These are phyloP conservation scores for Marmota flaviventris DNA, from an alignment of 2,113 vertebrate genomes.

Conservation along the genomic window DNA sequence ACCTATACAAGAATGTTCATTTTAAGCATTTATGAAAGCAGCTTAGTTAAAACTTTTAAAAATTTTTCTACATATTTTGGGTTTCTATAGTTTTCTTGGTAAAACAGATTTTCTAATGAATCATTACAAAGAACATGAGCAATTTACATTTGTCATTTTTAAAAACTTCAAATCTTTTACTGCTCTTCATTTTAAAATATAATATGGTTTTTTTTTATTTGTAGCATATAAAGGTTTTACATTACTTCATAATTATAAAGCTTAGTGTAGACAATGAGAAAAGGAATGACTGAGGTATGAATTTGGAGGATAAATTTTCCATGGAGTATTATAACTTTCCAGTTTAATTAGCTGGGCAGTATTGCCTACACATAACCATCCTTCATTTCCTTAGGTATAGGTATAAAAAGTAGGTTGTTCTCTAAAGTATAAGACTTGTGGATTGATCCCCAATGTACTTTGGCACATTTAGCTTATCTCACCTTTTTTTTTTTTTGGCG, in stretches of 20 bases:
- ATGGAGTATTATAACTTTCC: not conserved
- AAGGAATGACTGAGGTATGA: not conserved
- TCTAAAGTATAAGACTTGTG: not conserved
- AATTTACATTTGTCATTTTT: not conserved
- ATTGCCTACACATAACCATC: not conserved
- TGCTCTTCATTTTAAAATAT: constrained; percentile 1
- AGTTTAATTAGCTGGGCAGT: not conserved
- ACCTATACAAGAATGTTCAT: not conserved
- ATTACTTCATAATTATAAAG: not conserved
- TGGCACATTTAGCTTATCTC: not conserved
- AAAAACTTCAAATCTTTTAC: not conserved
- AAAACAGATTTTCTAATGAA: not conserved
- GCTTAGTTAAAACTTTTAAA: not conserved
- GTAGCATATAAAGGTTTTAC: not conserved
- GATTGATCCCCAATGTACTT: not conserved
- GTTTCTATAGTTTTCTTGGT: not conserved
- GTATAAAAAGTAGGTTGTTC: not conserved
- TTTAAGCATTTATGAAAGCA: not conserved
- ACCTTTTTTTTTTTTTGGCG: not conserved
- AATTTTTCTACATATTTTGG: not conserved
- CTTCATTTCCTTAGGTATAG: not conserved
- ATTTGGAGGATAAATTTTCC: not conserved
- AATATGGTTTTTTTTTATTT: not conserved
- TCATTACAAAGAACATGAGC: not conserved
- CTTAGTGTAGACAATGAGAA: not conserved